phyloP scores from a whole-genome alignment of 2,888 invertebrate genomes.

The Cephonodes hylas region DNA sequence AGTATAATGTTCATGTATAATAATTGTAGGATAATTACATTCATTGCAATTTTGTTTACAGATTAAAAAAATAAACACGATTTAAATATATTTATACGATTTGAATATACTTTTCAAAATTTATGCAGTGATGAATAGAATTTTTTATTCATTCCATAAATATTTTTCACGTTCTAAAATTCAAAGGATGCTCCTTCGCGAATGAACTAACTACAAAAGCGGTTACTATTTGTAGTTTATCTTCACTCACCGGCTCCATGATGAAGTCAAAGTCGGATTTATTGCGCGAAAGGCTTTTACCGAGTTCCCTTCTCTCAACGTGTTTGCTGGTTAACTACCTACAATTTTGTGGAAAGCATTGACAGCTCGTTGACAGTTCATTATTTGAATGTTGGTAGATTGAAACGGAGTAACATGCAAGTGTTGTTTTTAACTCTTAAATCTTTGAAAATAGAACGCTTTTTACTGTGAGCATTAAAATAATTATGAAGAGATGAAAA shows the following conservation, averaged over 20 bases:
- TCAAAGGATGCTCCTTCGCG: neutral
- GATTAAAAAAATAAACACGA: no score
- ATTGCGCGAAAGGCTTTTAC: constrained; percentile 2
- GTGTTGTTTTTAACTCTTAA: no score
- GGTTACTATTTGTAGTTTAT: constrained; percentile 4
- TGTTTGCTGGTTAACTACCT: neutral
- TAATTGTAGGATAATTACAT: no score
- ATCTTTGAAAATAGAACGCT: no score
- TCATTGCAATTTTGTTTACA: no score
- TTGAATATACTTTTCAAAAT: no score
- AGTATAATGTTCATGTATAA: neutral
- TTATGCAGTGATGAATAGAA: no score
- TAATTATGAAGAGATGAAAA: no score
- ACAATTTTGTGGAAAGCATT: neutral
- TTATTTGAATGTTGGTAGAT: neutral
- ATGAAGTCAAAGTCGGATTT: neutral
- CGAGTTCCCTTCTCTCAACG: neutral
- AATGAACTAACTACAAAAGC: neutral
- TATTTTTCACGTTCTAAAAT: neutral
- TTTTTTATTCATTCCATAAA: no score
- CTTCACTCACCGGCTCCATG: neutral
- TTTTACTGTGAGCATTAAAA: no score
- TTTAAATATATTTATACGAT: no score
- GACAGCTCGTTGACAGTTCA: neutral
- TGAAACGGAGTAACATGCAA: neutral